phyloP scores from a whole-genome alignment of 2,888 invertebrate species.

The Nasonovia ribisnigri region DNA sequence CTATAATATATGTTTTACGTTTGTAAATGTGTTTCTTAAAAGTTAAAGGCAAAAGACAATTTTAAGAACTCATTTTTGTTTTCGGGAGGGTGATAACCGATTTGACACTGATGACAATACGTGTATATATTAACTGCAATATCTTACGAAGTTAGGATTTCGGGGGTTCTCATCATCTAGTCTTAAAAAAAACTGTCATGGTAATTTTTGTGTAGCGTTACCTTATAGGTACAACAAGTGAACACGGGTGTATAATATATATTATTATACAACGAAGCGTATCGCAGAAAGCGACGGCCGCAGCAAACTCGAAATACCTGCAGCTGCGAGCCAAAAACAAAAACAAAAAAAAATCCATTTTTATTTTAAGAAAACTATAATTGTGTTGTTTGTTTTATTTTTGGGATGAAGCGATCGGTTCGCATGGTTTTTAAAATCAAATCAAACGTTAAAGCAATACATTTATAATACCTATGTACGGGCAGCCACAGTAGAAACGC shows the following conservation, averaged over 20 bases:
- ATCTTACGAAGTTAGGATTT: background rate
- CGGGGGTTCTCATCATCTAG: background rate
- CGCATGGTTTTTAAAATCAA: background rate
- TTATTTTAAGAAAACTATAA: slow-evolving; percentile 8
- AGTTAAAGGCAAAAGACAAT: too few relatives aligned
- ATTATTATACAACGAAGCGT: background rate
- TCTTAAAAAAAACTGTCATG: background rate
- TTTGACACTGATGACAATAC: too few relatives aligned
- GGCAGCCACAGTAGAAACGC: background rate
- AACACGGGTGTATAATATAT: background rate
- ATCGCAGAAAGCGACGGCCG: background rate
- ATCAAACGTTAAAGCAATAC: background rate
- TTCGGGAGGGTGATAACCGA: too few relatives aligned
- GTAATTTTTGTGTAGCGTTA: background rate
- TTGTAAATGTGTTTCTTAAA: too few relatives aligned
- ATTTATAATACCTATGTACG: background rate
- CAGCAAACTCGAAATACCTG: background rate
- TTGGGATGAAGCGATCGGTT: background rate
- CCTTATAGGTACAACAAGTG: slow-evolving; percentile 10
- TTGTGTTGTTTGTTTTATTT: slow-evolving; percentile 18
- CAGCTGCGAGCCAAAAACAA: background rate
- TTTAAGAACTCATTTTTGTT: too few relatives aligned
- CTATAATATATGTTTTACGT: too few relatives aligned
- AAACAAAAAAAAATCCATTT: background rate
- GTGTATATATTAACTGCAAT: background rate